Conservation (phyloP, 2,888 invertebrate species). For the Agrochola litura region DNA sequence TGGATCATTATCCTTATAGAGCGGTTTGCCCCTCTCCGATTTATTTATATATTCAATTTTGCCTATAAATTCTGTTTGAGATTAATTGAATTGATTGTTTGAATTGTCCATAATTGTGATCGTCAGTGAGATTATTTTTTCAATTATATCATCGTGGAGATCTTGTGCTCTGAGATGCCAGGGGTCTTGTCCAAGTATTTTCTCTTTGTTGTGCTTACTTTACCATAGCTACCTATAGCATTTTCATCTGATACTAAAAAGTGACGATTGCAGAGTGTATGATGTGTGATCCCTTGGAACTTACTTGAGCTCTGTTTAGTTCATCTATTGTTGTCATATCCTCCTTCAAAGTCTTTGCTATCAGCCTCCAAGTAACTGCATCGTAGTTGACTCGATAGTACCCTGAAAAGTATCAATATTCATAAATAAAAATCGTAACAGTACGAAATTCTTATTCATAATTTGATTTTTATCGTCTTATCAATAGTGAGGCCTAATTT, state of each 20-base stretch:
- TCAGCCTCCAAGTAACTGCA: constrained; percentile 86
- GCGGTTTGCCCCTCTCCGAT: no score
- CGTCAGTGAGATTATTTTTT: no score
- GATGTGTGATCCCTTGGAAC: constrained; percentile 1
- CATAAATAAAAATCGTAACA: not conserved
- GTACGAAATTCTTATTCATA: no score
- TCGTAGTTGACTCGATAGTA: constrained; percentile 92
- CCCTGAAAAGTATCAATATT: constrained; percentile 79
- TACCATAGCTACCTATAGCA: not conserved
- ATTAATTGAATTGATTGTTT: no score
- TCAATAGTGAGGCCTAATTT: not conserved
- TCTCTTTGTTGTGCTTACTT: not conserved
- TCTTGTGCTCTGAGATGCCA: no score
- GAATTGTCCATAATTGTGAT: no score
- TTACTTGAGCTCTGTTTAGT: constrained; percentile 89
- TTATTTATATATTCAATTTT: no score
- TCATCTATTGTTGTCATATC: constrained; percentile 78
- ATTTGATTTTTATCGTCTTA: not conserved
- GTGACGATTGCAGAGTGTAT: not conserved
- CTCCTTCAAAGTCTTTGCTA: constrained; percentile 85
- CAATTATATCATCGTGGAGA: no score
- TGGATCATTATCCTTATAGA: no score
- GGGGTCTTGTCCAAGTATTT: no score
- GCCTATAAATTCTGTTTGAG: no score
- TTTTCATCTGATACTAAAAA: not conserved